phyloP scores from a whole-genome alignment of 2,888 invertebrate genomes.

The Arctia plantaginis region DNA sequence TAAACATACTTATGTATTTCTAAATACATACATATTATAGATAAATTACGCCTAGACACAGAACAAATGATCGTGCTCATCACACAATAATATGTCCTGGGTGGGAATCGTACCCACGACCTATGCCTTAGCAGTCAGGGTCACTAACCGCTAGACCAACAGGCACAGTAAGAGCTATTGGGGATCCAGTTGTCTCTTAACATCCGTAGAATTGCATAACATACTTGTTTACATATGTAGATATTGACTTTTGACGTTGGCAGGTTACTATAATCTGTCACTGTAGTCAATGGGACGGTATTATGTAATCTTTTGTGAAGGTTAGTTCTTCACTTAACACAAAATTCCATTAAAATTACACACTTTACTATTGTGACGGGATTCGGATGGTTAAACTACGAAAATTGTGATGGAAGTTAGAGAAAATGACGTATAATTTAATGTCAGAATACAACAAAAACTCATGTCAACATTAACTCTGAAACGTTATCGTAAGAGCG shows the following conservation, averaged over 20 bases:
- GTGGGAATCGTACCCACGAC: no score
- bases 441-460: conserved; percentile 46
- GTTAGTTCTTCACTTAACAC: conserved; percentile 35
- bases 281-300: neutral
- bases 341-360: conserved; percentile 35
- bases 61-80: no score
- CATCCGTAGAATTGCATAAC: no score
- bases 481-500: conserved; percentile 53
- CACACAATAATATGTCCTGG: no score
- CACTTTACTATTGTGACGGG: conserved; percentile 47
- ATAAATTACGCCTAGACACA: no score
- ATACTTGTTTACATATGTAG: no score
- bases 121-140: no score
- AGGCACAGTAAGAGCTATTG: no score
- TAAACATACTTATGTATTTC: no score
- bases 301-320: conserved; percentile 32
- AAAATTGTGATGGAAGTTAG: conserved; percentile 28
- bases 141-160: no score
- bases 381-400: conserved; percentile 33
- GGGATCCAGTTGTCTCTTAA: neutral
- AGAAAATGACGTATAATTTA: conserved; percentile 47
- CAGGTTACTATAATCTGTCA: neutral
- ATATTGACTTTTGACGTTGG: no score
- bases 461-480: conserved; percentile 43
- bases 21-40: no score